Base-by-base conservation (phyloP, 2,797 vertebrate genomes). In the Argyrosomus regius region DNA sequence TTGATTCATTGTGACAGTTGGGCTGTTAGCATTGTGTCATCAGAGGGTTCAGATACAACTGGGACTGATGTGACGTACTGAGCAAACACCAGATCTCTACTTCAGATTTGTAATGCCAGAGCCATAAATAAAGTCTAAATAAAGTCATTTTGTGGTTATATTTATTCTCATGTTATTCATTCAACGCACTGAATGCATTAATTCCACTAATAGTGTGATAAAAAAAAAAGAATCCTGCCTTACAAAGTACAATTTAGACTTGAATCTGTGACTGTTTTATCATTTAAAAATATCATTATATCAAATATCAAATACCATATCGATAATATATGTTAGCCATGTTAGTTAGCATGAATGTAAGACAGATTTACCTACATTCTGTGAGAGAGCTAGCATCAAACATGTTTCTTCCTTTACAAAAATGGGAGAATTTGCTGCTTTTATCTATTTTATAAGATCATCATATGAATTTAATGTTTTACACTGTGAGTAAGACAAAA, bases 1-100 rank as follows among this genome's bases (percentile, higher is more conserved):
- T 1, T 50, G 54, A 74, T 74, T 79, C 24, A 69, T 22, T n/a
- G 48, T 75, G 49, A 71, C 65, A 72, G 65, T 5, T 24, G 35
- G 20, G 48, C 28, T 78, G 67, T 73, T 54, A 52, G 24, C 60
- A 49, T 35, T 70, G 28, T 52, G 50, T 22, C 60, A 12, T 50
- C 35, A 64, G 24, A 45, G 11, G n/a, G 8, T 16, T 56, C 1
- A 28, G 6, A 56, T 64, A 60, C 24, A 22, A 2, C 10, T 56
- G 50, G 17, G 28, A 43, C 28, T 26, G 6, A 35, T 60, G 63
- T 50, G n/a, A 8, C 5, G 0, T 39, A 57, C 43, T 39, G 12
- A 57, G 58, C 18, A 58, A 71, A 48, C 18, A 28, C 48, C 18
- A 24, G 16, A 59, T 46, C 50, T 56, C 14, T 73, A 3, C 16